Percentiles rank a stretch among this genome's conserved stretches.
These are phyloP conservation scores for Drosophila athabasca DNA, from an alignment of 1,140 invertebrate species.

Conservation along the genomic window DNA sequence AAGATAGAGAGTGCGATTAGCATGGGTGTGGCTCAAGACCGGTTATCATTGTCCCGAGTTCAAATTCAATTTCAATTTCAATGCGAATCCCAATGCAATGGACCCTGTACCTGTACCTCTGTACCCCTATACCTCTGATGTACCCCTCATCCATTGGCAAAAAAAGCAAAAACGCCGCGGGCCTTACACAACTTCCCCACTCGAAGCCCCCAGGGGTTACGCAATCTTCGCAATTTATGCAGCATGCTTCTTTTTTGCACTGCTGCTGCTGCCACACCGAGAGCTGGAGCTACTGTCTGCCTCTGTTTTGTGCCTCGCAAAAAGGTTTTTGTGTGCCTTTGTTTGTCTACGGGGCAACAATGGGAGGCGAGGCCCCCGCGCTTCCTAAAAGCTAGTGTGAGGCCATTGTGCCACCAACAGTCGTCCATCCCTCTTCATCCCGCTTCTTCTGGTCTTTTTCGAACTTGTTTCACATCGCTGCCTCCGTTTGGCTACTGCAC, in stretches of 20 bases:
- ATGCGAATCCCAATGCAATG: too few species aligned
- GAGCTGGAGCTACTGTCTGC: slow-evolving; percentile 22
- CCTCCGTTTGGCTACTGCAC: slow-evolving; percentile 42
- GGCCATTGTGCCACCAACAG: too few species aligned
- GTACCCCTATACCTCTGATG: too few species aligned
- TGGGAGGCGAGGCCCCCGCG: slow-evolving; percentile 43
- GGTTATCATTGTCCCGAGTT: too few species aligned
- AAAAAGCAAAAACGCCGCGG: slow-evolving; percentile 39
- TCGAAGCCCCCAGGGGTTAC: slow-evolving; percentile 42
- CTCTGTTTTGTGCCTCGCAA: slow-evolving; percentile 71
- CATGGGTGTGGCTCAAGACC: too few species aligned
- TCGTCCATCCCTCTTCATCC: too few species aligned
- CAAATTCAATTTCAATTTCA: too few species aligned
- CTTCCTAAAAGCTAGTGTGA: slow-evolving; percentile 4
- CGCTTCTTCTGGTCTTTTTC: slow-evolving; percentile 28
- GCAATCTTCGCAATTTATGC: slow-evolving; percentile 76
- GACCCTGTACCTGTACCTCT: too few species aligned
- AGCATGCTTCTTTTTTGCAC: slow-evolving; percentile 57
- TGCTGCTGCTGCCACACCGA: slow-evolving; percentile 26
- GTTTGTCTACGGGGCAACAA: slow-evolving; percentile 53
- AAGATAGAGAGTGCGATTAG: slow-evolving; percentile 3
- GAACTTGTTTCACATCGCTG: slow-evolving; percentile 74
- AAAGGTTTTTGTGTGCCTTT: slow-evolving; percentile 57
- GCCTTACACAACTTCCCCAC: slow-evolving; percentile 74
- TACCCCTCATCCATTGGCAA: background rate